Conservation (phyloP, 2,888 invertebrate species). For the Boloria selene region DNA sequence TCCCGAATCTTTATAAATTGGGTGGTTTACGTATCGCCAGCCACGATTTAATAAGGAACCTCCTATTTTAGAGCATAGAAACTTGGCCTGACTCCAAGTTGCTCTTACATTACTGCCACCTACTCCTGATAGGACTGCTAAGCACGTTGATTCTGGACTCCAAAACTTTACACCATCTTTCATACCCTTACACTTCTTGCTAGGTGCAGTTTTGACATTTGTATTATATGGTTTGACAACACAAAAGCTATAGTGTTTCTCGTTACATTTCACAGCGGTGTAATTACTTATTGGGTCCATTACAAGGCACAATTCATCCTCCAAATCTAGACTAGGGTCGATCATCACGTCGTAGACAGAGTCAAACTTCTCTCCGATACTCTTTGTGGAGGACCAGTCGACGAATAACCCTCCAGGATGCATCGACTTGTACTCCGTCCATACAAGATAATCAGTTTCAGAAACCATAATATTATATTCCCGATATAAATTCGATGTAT, state of each 20-base stretch:
- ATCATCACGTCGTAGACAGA: constrained; percentile 54
- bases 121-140: constrained; percentile 53
- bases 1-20: constrained; percentile 46
- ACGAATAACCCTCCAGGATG: constrained; percentile 73
- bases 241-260: constrained; percentile 67
- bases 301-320: constrained; percentile 64
- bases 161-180: constrained; percentile 54
- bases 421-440: constrained; percentile 70
- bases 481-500: constrained; percentile 55
- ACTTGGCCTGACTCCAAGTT: constrained; percentile 65
- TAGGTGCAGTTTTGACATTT: constrained; percentile 38
- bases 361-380: constrained; percentile 53
- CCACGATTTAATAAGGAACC: constrained; percentile 65
- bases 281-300: constrained; percentile 58
- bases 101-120: constrained; percentile 62
- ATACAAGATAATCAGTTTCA: constrained; percentile 55
- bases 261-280: constrained; percentile 62
- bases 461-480: constrained; percentile 51
- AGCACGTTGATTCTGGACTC: constrained; percentile 64
- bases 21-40: constrained; percentile 70
- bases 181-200: constrained; percentile 55
- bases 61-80: constrained; percentile 56
- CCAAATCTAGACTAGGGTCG: constrained; percentile 47
- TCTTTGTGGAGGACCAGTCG: constrained; percentile 63
- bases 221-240: constrained; percentile 61